A percentile compares a stretch with the other conserved stretches of the same genome.
Evolutionary conservation across 2,113 vertebrate genomes (phyloP).

Genomic region (Aptenodytes patagonicus): DNA sequence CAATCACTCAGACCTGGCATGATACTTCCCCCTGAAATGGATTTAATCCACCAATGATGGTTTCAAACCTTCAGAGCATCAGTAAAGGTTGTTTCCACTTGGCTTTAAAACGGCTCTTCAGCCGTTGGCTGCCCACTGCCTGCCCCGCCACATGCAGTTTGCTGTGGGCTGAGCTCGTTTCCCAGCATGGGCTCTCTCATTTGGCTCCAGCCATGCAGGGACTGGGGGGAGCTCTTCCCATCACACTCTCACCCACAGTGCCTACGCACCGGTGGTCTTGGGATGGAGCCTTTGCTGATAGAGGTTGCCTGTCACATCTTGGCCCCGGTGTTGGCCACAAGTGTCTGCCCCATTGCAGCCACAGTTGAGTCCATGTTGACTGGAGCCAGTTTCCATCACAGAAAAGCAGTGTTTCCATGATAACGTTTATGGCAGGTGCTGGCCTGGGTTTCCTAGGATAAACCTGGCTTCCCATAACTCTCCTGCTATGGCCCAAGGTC

Average conservation of each 20-base stretch:
- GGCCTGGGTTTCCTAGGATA: neutral
- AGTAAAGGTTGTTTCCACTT: neutral
- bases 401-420: neutral
- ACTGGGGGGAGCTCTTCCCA: accelerated
- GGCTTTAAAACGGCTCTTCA: neutral
- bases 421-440: neutral
- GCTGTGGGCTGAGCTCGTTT: neutral
- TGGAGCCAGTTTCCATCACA: neutral
- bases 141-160: neutral
- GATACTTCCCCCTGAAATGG: neutral
- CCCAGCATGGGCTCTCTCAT: accelerated
- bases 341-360: neutral
- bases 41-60: neutral
- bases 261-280: neutral
- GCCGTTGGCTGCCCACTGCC: accelerated
- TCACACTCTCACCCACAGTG: neutral
- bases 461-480: neutral
- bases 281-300: neutral
- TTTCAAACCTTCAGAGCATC: neutral
- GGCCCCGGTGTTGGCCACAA: neutral
- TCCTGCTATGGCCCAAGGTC: neutral
- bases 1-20: conserved; percentile 2
- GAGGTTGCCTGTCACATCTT: neutral
- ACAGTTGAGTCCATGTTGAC: accelerated
- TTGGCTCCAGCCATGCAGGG: neutral